These are phyloP conservation scores for Coreius guichenoti DNA, from an alignment of 2,797 vertebrate species.

Conservation along the genomic window DNA sequence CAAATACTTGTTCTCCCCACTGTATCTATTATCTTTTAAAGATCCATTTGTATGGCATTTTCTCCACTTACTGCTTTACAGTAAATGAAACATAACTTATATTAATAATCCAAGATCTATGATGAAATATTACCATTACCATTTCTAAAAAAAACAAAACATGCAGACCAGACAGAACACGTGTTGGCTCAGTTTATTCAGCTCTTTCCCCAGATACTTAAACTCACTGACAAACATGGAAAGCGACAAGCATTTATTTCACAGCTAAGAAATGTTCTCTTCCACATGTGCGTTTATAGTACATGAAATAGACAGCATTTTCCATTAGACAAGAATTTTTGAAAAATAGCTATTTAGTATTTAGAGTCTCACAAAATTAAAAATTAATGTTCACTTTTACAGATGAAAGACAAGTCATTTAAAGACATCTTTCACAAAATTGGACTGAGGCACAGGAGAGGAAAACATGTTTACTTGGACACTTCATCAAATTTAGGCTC, in stretches of 20 bases:
- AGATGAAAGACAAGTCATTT: neutral
- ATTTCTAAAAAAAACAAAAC: neutral
- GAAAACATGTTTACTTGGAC: constrained; percentile 68
- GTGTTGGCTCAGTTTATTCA: constrained; percentile 59
- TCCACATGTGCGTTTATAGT: constrained; percentile 20
- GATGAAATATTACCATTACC: neutral
- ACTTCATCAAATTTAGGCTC: constrained; percentile 87
- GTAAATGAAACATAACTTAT: neutral
- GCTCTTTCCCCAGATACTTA: constrained; percentile 28
- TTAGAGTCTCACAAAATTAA: constrained; percentile 25
- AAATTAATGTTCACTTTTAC: constrained; percentile 8
- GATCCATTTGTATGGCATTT: neutral
- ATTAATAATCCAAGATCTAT: neutral
- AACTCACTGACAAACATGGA: neutral
- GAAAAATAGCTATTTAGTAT: constrained; percentile 34
- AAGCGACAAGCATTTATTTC: constrained; percentile 51
- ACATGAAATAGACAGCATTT: neutral
- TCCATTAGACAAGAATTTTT: neutral
- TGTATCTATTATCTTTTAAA: neutral
- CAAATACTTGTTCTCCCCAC: no score
- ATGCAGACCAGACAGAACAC: constrained; percentile 15
- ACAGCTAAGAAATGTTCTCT: constrained; percentile 49
- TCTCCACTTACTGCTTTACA: neutral
- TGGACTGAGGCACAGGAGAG: constrained; percentile 51
- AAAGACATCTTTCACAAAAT: constrained; percentile 51